A percentile compares a stretch with the other conserved stretches of the same genome.
Conservation (phyloP, 2,888 invertebrate species). For the Catocala fraxini region DNA sequence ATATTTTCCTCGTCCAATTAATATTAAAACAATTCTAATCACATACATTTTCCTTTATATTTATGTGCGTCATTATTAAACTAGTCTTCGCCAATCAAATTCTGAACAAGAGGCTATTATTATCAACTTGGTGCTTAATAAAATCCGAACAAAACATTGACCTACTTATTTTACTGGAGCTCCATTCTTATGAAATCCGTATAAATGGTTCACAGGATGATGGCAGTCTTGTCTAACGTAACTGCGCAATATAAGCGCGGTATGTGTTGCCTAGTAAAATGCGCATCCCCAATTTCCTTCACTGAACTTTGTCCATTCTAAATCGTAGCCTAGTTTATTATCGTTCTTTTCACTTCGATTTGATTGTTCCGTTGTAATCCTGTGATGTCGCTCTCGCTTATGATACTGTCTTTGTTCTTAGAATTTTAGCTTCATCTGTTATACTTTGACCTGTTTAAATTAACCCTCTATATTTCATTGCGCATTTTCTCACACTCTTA, state of each 20-base stretch:
- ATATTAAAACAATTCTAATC: neutral
- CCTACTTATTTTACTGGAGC: conserved; percentile 51
- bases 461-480: conserved; percentile 30
- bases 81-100: conserved; percentile 17
- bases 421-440: conserved; percentile 40
- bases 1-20: neutral
- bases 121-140: conserved; percentile 32
- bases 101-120: conserved; percentile 36
- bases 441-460: conserved; percentile 45
- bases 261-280: conserved; percentile 25
- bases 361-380: conserved; percentile 38
- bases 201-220: conserved; percentile 41
- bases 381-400: conserved; percentile 32
- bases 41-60: too few species aligned
- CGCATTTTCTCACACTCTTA: conserved; percentile 6
- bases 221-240: conserved; percentile 57
- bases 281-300: conserved; percentile 28
- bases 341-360: conserved; percentile 31
- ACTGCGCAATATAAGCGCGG: conserved; percentile 31
- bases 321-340: conserved; percentile 25
- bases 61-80: too few species aligned
- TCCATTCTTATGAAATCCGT: conserved; percentile 29
- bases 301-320: conserved; percentile 21
- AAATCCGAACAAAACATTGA: conserved; percentile 39
- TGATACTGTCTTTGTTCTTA: conserved; percentile 41